phyloP scores from a whole-genome alignment of 2,888 invertebrate genomes.

The Volucella bombylans region DNA sequence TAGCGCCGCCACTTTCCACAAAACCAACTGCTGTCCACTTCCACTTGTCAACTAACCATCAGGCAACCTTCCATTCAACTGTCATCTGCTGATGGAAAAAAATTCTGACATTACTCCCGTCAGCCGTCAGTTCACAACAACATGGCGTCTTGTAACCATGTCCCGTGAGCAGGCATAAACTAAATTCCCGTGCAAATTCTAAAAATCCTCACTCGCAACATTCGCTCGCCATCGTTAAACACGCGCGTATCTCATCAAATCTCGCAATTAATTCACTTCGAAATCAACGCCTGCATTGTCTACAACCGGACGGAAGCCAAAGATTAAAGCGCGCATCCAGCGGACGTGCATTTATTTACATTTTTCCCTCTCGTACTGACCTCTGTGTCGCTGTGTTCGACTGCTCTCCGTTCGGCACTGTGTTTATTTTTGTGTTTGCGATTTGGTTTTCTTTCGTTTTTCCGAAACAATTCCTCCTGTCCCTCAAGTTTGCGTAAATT shows the following conservation, averaged over 20 bases:
- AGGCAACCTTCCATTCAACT: constrained; percentile 33
- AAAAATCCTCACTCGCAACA: constrained; percentile 21
- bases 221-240: constrained; percentile 28
- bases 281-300: constrained; percentile 12
- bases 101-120: constrained; percentile 47
- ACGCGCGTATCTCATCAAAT: constrained; percentile 18
- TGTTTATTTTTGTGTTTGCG: constrained; percentile 43
- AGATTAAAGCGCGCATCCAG: constrained; percentile 37
- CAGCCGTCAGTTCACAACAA: constrained; percentile 67
- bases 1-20: constrained; percentile 14
- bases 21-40: not conserved
- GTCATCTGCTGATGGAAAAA: constrained; percentile 21
- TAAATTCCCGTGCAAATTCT: constrained; percentile 26
- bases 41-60: constrained; percentile 18
- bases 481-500: constrained; percentile 9
- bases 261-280: not conserved
- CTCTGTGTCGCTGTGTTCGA: constrained; percentile 25
- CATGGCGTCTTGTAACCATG: constrained; percentile 60
- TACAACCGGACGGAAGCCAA: constrained; percentile 34
- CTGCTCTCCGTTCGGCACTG: constrained; percentile 11
- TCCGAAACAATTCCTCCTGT: too few species aligned
- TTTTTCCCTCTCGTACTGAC: constrained; percentile 22
- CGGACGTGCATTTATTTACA: constrained; percentile 69
- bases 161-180: constrained; percentile 13
- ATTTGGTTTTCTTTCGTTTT: constrained; percentile 15